Evolutionary conservation across 1,140 invertebrate genomes (phyloP), one percentile per base, ranked within the genome.

Genomic region (Caerostris darwini): DNA sequence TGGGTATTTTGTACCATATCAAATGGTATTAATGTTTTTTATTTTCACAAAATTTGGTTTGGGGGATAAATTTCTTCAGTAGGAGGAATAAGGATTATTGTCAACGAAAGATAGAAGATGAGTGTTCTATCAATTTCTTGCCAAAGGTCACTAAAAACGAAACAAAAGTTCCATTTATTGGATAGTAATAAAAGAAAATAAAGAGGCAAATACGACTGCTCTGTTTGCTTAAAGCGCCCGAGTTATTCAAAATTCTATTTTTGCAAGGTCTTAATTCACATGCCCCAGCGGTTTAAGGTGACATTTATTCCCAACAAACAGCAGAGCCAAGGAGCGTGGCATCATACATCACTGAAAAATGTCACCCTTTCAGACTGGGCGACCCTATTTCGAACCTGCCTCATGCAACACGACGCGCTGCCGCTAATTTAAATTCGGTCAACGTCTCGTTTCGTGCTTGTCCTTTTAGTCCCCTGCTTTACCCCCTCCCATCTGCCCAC

Each of bases 381-480:
- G 54, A 85, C 82, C 82, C 82, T 58, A n/a, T 57, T 85, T 8
- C 82, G 82, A 85, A 85, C 61, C 12, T 14, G 12, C 8, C 7
- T 8, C 71, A 77, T 57, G 53, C 61, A 64, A 64, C 82, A 17
- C 17, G 17, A 83, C 57, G 85, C 58, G 85, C 12, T 61, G 17
- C 34, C 34, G 7, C 58, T 87, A n/a, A 87, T 87, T 87, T 61
- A 64, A 87, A 87, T 87, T 87, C 85, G 19, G 59, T n/a, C 14
- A 58, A 59, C 85, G 85, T 61, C 19, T 19, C 50, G n/a, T 50
- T 77, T 50, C 71, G 71, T 77, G 69, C 69, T 34, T 64, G 61
- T 64, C 61, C 61, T 64, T 34, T 17, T 64, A 14, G 61, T 64
- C 12, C 61, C 8, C 8, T 71, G 71, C 50, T 34, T 34, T 34